Conservation (phyloP, 2,797 vertebrate genomes). For the Hybognathus amarus region DNA sequence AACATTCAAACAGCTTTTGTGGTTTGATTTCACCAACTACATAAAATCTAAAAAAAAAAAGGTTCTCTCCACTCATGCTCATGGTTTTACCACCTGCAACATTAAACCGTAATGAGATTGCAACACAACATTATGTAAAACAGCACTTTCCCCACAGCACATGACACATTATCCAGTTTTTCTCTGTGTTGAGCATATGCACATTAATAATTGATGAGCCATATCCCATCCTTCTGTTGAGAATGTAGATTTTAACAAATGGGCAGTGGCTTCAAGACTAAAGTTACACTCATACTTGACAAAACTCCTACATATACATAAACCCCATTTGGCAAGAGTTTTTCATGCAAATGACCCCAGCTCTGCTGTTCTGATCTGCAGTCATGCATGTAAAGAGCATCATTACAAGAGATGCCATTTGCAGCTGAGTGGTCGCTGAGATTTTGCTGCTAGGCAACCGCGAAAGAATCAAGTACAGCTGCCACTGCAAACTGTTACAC, state of each 20-base stretch:
- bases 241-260: conserved; percentile 27
- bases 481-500: background rate
- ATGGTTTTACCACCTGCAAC: conserved; percentile 41
- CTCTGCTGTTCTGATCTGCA: conserved; percentile 63
- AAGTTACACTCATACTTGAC: conserved; percentile 37
- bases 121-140: conserved; percentile 70
- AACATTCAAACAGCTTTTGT: background rate
- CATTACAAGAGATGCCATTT: conserved; percentile 47
- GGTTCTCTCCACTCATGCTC: background rate
- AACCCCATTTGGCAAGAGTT: conserved; percentile 51
- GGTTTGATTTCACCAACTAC: background rate
- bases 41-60: background rate
- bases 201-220: conserved; percentile 73
- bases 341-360: conserved; percentile 54
- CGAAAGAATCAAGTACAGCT: background rate
- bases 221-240: conserved; percentile 30
- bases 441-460: conserved; percentile 46
- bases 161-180: conserved; percentile 57
- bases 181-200: conserved; percentile 41
- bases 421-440: conserved; percentile 23
- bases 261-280: conserved; percentile 47
- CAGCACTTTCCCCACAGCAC: conserved; percentile 50
- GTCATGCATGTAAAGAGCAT: conserved; percentile 69
- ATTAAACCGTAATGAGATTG: conserved; percentile 65
- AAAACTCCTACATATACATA: conserved; percentile 64